A percentile compares a stretch with the other conserved stretches of the same genome.
phyloP scores from a whole-genome alignment of 2,888 invertebrate species.

The Laothoe populi region DNA sequence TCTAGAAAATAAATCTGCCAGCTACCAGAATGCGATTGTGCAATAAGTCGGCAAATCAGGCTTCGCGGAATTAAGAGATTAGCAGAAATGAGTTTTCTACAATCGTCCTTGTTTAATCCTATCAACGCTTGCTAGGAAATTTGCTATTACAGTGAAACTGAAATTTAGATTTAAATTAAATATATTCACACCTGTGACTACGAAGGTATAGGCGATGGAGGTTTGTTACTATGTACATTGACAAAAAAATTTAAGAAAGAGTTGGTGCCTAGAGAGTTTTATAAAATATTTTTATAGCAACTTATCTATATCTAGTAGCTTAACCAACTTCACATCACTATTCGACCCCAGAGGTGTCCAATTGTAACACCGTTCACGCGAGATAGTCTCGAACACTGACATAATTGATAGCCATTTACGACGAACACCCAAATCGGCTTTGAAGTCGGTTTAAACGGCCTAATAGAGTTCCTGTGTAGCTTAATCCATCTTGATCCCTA shows the following conservation, averaged over 20 bases:
- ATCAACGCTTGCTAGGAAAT: constrained; percentile 2
- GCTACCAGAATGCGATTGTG: not conserved
- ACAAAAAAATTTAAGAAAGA: no score
- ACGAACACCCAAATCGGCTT: not conserved
- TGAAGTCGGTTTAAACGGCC: constrained; percentile 11
- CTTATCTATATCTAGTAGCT: no score
- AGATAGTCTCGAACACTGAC: not conserved
- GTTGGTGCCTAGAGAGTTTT: no score
- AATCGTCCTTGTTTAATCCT: not conserved
- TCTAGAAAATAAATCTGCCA: not conserved
- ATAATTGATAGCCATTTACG: constrained; percentile 12
- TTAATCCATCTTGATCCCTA: not conserved
- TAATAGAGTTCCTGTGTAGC: not conserved
- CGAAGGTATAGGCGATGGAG: no score
- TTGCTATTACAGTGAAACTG: not conserved
- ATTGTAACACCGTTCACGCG: not conserved
- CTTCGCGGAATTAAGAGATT: not conserved
- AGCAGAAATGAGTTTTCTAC: constrained; percentile 8
- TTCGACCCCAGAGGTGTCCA: not conserved
- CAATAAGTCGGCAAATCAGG: constrained; percentile 10
- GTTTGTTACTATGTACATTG: no score
- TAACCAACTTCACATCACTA: no score
- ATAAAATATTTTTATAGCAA: no score
- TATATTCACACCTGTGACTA: no score
- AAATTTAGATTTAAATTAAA: not conserved